phyloP scores from a whole-genome alignment of 2,888 invertebrate species.

The Rugalucina vietnamica region DNA sequence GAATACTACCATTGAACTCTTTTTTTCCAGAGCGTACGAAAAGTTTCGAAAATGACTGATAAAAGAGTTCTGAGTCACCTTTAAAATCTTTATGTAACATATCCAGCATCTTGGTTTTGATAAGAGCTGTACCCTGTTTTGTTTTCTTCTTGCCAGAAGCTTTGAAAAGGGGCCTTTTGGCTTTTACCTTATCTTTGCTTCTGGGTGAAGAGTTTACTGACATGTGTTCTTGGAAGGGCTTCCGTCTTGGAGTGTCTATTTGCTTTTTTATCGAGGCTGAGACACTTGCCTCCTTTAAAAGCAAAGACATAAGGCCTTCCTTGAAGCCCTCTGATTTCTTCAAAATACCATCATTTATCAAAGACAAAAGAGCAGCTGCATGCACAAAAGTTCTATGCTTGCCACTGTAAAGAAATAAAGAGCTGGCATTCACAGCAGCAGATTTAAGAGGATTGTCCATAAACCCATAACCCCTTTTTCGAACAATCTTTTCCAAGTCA shows the following conservation, averaged over 20 bases:
- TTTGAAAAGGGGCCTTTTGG: neutral
- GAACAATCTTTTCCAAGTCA: neutral
- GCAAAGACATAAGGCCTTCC: neutral
- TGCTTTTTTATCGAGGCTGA: conserved; percentile 1
- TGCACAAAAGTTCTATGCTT: neutral
- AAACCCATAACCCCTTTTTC: neutral
- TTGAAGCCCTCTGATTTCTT: neutral
- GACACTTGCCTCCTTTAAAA: neutral
- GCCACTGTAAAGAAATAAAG: neutral
- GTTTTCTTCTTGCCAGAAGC: neutral
- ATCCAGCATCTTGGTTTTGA: neutral
- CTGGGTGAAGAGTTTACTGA: neutral
- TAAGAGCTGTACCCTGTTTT: neutral
- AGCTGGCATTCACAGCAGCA: neutral
- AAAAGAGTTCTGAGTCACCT: neutral
- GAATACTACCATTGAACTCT: neutral
- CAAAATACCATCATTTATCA: neutral
- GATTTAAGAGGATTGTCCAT: neutral
- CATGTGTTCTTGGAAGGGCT: neutral
- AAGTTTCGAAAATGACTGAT: neutral
- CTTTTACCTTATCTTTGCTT: neutral
- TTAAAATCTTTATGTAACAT: neutral
- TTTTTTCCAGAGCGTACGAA: neutral
- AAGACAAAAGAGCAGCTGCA: neutral
- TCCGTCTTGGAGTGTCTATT: neutral